Evolutionary conservation across 2,113 vertebrate species (phyloP).

Genomic region (Phyllostomus hastatus): DNA sequence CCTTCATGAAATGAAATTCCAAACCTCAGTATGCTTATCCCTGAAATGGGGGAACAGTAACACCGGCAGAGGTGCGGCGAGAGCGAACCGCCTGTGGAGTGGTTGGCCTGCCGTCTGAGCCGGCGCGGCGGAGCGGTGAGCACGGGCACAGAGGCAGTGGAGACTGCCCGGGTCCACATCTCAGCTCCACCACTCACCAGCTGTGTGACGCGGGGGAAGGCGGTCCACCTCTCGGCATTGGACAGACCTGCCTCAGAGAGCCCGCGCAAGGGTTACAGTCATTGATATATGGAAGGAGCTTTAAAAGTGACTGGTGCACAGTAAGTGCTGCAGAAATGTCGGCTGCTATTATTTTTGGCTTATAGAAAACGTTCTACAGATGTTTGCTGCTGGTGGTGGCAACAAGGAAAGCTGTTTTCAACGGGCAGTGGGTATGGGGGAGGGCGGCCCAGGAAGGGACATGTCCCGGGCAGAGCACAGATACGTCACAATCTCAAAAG

Average conservation of each 20-base stretch:
- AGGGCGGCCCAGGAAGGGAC: neutral
- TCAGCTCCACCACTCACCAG: neutral
- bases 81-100: neutral
- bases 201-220: neutral
- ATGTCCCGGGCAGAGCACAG: neutral
- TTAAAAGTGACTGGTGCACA: neutral
- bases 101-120: neutral
- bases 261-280: neutral
- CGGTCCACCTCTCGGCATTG: neutral
- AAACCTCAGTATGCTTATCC: neutral
- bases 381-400: neutral
- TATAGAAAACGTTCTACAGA: neutral
- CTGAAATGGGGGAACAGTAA: neutral
- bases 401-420: neutral
- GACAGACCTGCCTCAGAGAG: neutral
- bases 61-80: neutral
- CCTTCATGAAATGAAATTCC: neutral
- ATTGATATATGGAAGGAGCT: neutral
- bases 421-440: neutral
- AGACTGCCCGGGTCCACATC: neutral
- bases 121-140: rapidly evolving
- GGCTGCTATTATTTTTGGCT: neutral
- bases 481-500: neutral
- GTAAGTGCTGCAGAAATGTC: neutral
- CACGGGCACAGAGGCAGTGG: neutral